Evolutionary conservation across 2,797 vertebrate species (phyloP).

Genomic region (Florisuga fusca): DNA sequence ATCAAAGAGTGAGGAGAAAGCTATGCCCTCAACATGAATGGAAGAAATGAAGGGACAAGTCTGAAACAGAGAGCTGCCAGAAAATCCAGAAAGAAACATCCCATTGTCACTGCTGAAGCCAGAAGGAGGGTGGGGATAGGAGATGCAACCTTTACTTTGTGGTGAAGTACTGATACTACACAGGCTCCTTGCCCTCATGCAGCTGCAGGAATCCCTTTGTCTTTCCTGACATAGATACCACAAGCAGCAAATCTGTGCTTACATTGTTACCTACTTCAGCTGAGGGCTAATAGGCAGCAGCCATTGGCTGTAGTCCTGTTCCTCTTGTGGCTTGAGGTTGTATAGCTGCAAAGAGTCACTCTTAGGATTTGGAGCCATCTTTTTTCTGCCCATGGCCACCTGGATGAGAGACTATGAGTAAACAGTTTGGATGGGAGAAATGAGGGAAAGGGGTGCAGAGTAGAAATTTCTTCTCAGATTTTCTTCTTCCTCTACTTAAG

Average conservation of each 20-base stretch:
- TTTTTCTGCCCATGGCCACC: background rate
- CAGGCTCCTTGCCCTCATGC: fast-evolving
- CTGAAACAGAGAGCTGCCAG: background rate
- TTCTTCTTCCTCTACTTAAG: background rate
- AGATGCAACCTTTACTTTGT: background rate
- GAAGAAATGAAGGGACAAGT: background rate
- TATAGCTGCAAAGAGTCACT: background rate
- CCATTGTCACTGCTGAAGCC: background rate
- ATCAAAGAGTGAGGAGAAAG: background rate
- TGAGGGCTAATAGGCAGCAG: background rate
- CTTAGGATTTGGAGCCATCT: background rate
- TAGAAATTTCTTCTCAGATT: background rate
- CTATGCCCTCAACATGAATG: background rate
- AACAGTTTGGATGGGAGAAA: background rate
- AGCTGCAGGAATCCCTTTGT: background rate
- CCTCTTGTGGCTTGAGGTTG: background rate
- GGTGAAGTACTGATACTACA: background rate
- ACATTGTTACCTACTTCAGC: background rate
- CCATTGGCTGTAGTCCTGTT: background rate
- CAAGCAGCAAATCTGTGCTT: background rate
- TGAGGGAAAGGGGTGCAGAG: background rate
- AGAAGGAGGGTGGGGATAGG: background rate
- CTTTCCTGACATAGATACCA: background rate
- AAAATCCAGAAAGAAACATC: background rate
- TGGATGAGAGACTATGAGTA: background rate